Conservation (phyloP, 2,888 invertebrate genomes). For the Incurvaria masculella region DNA sequence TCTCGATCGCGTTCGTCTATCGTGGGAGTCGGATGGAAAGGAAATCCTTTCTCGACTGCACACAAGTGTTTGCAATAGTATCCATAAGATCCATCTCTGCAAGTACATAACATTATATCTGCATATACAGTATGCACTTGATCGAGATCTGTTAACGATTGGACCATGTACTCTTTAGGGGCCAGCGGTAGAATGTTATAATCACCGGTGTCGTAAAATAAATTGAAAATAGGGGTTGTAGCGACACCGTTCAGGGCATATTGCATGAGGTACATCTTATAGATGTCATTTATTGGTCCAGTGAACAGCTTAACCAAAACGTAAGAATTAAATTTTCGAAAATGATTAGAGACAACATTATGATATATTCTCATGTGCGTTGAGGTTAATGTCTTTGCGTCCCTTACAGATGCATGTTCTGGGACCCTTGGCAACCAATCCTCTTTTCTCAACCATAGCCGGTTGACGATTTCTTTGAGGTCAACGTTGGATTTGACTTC, state of each 20-base stretch:
- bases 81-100: neutral
- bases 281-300: neutral
- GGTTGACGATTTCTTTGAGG: neutral
- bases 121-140: neutral
- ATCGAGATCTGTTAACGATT: neutral
- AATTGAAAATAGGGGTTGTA: neutral
- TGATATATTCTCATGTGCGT: neutral
- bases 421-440: no score
- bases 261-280: neutral
- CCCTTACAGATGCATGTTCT: neutral
- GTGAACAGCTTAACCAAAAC: neutral
- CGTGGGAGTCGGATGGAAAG: neutral
- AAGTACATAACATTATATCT: neutral
- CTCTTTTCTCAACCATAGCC: no score
- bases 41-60: neutral
- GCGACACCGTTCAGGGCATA: neutral
- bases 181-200: neutral
- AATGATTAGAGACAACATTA: neutral
- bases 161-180: neutral
- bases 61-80: neutral
- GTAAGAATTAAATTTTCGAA: neutral
- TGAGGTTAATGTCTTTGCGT: neutral
- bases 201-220: neutral
- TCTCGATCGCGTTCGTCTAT: neutral
- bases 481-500: neutral